Evolutionary conservation across 2,888 invertebrate genomes (phyloP).

Genomic region (Hedychridium roseum): DNA sequence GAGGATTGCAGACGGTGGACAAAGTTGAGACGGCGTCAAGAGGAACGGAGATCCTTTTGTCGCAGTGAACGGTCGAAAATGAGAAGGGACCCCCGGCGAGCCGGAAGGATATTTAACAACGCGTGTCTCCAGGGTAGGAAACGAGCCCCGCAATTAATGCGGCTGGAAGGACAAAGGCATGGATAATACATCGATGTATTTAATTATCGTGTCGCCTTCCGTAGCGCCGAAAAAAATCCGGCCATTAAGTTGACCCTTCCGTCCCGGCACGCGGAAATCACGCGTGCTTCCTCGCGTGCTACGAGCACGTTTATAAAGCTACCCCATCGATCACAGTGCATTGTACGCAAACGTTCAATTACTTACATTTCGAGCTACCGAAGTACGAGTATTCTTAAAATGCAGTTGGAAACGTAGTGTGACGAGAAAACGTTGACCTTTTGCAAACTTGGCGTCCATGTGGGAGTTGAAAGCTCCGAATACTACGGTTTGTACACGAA

Average conservation of each 20-base stretch:
- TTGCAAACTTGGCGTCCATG: constrained; percentile 13
- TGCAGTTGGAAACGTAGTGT: not conserved
- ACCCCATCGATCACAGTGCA: not conserved
- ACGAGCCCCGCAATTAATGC: constrained; percentile 27
- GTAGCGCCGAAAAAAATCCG: not conserved
- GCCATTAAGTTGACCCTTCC: not conserved
- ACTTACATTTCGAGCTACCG: no score
- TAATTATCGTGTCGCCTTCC: constrained; percentile 24
- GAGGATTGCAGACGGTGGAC: no score
- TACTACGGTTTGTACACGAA: constrained; percentile 20
- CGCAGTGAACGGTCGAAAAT: no score
- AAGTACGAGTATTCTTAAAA: no score
- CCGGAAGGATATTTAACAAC: constrained; percentile 52
- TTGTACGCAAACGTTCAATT: not conserved
- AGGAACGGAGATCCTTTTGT: no score
- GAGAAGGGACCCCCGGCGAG: constrained; percentile 22
- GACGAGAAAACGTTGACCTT: not conserved
- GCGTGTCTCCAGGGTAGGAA: constrained; percentile 48
- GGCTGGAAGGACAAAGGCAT: constrained; percentile 1
- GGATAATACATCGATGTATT: constrained; percentile 17
- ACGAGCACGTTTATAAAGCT: constrained; percentile 1
- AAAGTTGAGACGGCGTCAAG: no score
- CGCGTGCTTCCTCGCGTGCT: not conserved
- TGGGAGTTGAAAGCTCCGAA: constrained; percentile 16
- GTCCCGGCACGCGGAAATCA: not conserved